Evolutionary conservation across 2,888 invertebrate species (phyloP), one percentile per base, ranked within the genome.

Genomic region (Rhagonycha fulva): DNA sequence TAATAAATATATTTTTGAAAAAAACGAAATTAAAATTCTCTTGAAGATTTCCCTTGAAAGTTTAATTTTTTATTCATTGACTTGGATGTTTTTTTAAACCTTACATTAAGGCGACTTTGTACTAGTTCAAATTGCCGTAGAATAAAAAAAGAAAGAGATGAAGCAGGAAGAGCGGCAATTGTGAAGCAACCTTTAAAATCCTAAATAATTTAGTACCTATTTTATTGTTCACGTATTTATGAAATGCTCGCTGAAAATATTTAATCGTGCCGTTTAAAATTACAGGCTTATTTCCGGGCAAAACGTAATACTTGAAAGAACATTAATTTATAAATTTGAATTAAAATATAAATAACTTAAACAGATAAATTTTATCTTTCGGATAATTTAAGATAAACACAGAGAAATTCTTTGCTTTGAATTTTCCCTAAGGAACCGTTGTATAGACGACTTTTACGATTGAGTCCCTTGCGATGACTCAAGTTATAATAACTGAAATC

Each of bases 381-480:
- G 47, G 47, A 47, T 47, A 47, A 47, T 47, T 47, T 47, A 47
- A 47, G 47, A 47, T 47, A 47, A 47, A 47, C 47, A 47, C 47
- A 9, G 47, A n/a, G 47, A 47, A 12, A 47, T 9, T 47, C 9
- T 47, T 47, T 73, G 73, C 76, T 73, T 76, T 76, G 71, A 76
- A 71, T 74, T 76, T 74, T 74, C 76, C 76, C 76, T 4, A n/a
- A 69, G 74, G 76, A 47, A 68, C 69, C 66, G 69, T 76, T 74
- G 47, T 28, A 68, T 47, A 71, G 76, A 76, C 71, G 74, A 71
- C 74, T 74, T 74, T 74, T 74, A 76, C 74, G 76, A 76, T 76
- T 72, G 30, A 23, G 28, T 61, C 73, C 70, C 66, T 30, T 69
- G 76, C 63, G 74, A 62, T 66, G 24, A 24, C 23, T 26, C 23